phyloP scores from a whole-genome alignment of 2,113 vertebrate genomes.

The Pholis gunnellus region DNA sequence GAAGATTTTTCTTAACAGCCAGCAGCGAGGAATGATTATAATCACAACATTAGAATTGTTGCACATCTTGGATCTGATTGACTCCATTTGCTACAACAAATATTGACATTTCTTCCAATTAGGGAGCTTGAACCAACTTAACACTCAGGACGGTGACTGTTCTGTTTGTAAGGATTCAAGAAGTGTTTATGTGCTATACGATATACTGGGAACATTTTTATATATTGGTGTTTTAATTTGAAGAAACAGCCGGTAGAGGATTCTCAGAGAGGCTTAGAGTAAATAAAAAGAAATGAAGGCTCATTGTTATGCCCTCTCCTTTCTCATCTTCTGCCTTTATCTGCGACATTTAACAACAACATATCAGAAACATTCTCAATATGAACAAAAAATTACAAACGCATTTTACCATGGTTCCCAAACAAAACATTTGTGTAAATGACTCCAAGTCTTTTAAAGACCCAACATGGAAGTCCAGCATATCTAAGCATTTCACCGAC shows the following conservation, averaged over 20 bases:
- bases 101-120: background rate
- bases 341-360: background rate
- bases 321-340: background rate
- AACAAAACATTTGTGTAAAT: conserved; percentile 28
- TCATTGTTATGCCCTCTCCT: no score
- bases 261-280: background rate
- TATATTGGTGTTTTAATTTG: background rate
- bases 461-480: conserved; percentile 2
- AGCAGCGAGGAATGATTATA: background rate
- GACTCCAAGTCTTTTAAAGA: conserved; percentile 3
- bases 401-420: background rate
- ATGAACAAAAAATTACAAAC: conserved; percentile 5
- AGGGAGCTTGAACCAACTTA: background rate
- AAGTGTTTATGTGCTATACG: background rate
- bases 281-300: background rate
- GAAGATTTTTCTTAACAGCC: background rate
- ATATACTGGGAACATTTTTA: background rate
- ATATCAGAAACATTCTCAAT: background rate
- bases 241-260: background rate
- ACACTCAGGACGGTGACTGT: background rate
- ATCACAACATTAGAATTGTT: background rate
- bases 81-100: background rate
- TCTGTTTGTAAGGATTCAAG: background rate
- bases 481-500: background rate
- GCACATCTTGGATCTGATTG: background rate